These are phyloP conservation scores for Neogale vison DNA, from an alignment of 2,113 vertebrate genomes.

Conservation along the genomic window DNA sequence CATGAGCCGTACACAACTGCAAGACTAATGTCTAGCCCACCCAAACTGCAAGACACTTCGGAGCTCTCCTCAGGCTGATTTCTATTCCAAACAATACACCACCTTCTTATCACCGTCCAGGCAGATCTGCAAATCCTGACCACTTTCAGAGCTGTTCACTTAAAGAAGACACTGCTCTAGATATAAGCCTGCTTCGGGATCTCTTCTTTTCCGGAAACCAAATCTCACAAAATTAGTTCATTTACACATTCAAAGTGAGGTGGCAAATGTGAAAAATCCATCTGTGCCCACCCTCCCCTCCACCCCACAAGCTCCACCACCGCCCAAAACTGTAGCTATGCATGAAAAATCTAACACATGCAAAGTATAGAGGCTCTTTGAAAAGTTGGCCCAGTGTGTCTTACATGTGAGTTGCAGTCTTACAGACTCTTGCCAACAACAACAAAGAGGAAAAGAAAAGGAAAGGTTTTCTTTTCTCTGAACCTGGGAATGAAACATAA, in stretches of 20 bases:
- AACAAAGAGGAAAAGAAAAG: slow-evolving; percentile 72
- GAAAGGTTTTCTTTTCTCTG: slow-evolving; percentile 69
- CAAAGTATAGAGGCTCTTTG: slow-evolving; percentile 67
- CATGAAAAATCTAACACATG: slow-evolving; percentile 64
- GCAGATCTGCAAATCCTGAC: not conserved
- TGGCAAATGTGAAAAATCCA: slow-evolving; percentile 53
- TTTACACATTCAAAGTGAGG: slow-evolving; percentile 48
- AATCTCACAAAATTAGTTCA: slow-evolving; percentile 41
- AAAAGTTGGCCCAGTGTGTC: slow-evolving; percentile 60
- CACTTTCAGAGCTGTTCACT: not conserved
- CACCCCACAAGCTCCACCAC: slow-evolving; percentile 15
- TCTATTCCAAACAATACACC: not conserved
- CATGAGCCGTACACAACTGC: not conserved
- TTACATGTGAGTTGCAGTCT: slow-evolving; percentile 50
- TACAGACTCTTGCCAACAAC: slow-evolving; percentile 70
- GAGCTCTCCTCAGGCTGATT: not conserved
- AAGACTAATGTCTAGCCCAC: not conserved
- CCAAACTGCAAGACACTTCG: not conserved
- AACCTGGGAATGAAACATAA: slow-evolving; percentile 73
- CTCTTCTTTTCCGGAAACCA: slow-evolving; percentile 41
- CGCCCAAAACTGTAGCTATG: slow-evolving; percentile 24
- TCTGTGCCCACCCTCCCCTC: slow-evolving; percentile 34
- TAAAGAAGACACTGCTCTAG: not conserved
- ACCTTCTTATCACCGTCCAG: not conserved
- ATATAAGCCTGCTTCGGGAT: not conserved